Evolutionary conservation across 1,140 invertebrate species (phyloP), one percentile per base, ranked within the genome.

Genomic region (Harpegnathos saltator): DNA sequence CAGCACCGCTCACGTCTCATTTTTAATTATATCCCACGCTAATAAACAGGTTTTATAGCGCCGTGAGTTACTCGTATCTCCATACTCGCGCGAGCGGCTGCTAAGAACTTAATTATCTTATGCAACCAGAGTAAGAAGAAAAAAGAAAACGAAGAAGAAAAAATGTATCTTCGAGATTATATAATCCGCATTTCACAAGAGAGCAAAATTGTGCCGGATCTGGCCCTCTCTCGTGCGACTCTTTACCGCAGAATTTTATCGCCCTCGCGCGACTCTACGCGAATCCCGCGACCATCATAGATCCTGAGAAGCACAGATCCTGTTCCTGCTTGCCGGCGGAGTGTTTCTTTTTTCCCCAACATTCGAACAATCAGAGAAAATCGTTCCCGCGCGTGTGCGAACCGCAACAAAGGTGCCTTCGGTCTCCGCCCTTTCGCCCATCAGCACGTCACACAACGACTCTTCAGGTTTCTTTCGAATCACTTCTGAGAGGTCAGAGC

Each of bases 1-100:
- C 26, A 44, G 44, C 17, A 38, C 19, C 48, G n/a, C 48, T 62
- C 58, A 2, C n/a, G 0, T 17, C 63, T 73, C 33, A 14, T 11
- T 38, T 77, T 58, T 59, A 78, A 78, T 78, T 78, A 26, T 44
- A 26, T 56, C 19, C 62, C 22, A 56, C 50, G 50, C 29, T 26
- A 56, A 78, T 74, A 19, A 74, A 74, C 44, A 62, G 9, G 24
- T 78, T 78, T 29, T 44, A 69, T 56, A 38, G 22, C 22, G 11
- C 22, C 15, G 5, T 26, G n/a, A 62, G 24, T 0, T n/a, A 7
- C 19, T 4, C 7, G 7, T 33, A 38, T 38, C 17, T n/a, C 38
- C 14, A 44, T 48, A 61, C 48, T 54, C 29, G 19, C 29, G 15
- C 17, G 5, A 38, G 15, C 17, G 5, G 24, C 17, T 50, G 7